Base-by-base conservation (phyloP, 2,888 invertebrate genomes). In the Ormyrus rosae region DNA sequence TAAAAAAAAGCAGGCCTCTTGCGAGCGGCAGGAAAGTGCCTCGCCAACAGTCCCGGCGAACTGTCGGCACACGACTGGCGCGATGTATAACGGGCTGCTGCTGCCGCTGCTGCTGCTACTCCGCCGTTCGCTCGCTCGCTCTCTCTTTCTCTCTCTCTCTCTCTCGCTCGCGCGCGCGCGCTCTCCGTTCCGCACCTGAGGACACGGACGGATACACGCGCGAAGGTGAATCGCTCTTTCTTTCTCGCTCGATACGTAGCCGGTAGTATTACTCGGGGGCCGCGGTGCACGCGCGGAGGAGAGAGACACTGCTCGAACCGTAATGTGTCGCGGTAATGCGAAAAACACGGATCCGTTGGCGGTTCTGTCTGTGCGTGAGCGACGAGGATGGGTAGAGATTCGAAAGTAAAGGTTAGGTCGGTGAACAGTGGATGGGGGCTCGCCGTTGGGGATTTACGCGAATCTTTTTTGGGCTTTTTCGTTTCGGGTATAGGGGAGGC, bases 41-140 rank as follows among this genome's bases (percentile, higher is more conserved):
- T 53, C 79, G 56, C 68, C 48, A 78, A 82, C 82, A 82, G 79
- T 79, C 82, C 74, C 80, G 80, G 80, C 82, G 78, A 82, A 76
- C 82, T 75, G 82, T 82, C 80, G 82, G 80, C 82, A 78, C 77
- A 78, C 82, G 80, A 82, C 79, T 78, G 82, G 58, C 70, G 63
- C 61, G 46, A 68, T 53, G 71, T 70, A 70, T 74, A 78, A 78
- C 81, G 74, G 81, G 58, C 71, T 63, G 78, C 73, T 6, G 56
- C 53, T 9, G 53, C 45, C 61, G 10, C 19, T 11, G 8, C 63
- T 55, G 48, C 34, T 48, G 5, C 8, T 60, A 8, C 68, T 68
- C 11, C 34, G 58, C 53, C 61, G 45, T 63, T 34, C 34, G 7
- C 50, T 48, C 10, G 46, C 48, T 50, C 50, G 13, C 46, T 53